Evolutionary conservation across 1,140 invertebrate genomes (phyloP).

Genomic region (Drosophila jambulina): DNA sequence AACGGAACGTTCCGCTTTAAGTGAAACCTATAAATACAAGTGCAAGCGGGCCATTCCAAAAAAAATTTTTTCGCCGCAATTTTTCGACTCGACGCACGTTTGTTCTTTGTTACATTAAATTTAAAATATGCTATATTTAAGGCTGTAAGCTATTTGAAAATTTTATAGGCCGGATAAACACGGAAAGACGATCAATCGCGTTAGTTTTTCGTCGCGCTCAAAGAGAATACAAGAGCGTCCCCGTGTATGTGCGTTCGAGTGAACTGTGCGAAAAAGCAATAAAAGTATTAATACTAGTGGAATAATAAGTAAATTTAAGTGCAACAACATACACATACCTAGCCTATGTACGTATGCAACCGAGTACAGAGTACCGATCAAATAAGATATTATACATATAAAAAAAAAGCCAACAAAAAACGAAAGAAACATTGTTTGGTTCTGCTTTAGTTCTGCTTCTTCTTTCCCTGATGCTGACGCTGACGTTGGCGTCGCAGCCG

Average conservation of each 20-base stretch:
- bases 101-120: background rate
- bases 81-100: background rate
- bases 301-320: constrained; percentile 69
- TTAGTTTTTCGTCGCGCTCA: constrained; percentile 38
- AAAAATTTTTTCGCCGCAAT: constrained; percentile 2
- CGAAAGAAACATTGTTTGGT: constrained; percentile 44
- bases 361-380: constrained; percentile 12
- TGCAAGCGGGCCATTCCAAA: background rate
- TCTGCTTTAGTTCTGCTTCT: constrained; percentile 27
- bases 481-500: constrained; percentile 49
- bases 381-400: constrained; percentile 15
- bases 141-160: constrained; percentile 9
- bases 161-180: constrained; percentile 65
- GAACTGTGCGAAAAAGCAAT: constrained; percentile 67
- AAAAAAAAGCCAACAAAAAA: constrained; percentile 12
- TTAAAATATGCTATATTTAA: constrained; percentile 7
- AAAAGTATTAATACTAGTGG: constrained; percentile 78
- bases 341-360: constrained; percentile 57
- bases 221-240: constrained; percentile 35
- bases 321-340: constrained; percentile 54
- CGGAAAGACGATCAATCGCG: constrained; percentile 58
- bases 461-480: constrained; percentile 25
- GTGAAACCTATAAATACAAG: constrained; percentile 3
- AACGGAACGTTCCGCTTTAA: constrained; percentile 2
- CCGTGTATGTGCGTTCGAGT: constrained; percentile 52